These are phyloP conservation scores for Drosophila mercatorum DNA, from an alignment of 2,888 invertebrate species.

Conservation along the genomic window DNA sequence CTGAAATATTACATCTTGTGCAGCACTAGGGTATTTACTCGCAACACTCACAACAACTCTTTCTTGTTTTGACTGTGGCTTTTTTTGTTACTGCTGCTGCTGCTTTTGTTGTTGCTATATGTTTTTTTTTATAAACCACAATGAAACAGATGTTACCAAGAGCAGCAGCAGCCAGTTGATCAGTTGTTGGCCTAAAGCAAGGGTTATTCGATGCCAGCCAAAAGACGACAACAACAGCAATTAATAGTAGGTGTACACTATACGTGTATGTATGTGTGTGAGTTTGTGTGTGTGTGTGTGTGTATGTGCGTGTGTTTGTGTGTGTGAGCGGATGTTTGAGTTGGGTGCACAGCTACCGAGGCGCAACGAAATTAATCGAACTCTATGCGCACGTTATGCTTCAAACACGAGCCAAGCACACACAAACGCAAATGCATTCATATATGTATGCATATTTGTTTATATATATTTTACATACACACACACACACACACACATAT, in stretches of 20 bases:
- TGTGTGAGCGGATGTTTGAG: constrained; percentile 71
- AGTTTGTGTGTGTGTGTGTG: constrained; percentile 11
- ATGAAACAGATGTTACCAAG: constrained; percentile 54
- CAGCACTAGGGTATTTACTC: constrained; percentile 5
- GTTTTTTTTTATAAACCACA: constrained; percentile 26
- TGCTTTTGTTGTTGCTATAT: constrained; percentile 22
- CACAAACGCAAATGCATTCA: neutral
- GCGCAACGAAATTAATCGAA: constrained; percentile 78
- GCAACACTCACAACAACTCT: neutral
- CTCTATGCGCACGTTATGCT: constrained; percentile 68
- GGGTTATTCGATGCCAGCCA: constrained; percentile 50
- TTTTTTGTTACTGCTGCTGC: constrained; percentile 4
- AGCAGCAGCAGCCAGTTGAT: constrained; percentile 51
- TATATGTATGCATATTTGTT: neutral
- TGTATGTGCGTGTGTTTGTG: constrained; percentile 21
- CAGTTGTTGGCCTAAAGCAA: constrained; percentile 55
- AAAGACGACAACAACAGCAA: constrained; percentile 19
- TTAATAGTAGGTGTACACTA: constrained; percentile 26
- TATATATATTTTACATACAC: neutral
- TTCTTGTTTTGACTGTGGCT: constrained; percentile 6
- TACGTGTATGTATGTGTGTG: constrained; percentile 16
- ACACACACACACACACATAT: too few species aligned
- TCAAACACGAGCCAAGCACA: constrained; percentile 51
- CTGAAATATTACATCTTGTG: neutral
- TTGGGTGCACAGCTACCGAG: constrained; percentile 79